Conservation (phyloP, 1,140 invertebrate genomes). For the Diabrotica virgifera region DNA sequence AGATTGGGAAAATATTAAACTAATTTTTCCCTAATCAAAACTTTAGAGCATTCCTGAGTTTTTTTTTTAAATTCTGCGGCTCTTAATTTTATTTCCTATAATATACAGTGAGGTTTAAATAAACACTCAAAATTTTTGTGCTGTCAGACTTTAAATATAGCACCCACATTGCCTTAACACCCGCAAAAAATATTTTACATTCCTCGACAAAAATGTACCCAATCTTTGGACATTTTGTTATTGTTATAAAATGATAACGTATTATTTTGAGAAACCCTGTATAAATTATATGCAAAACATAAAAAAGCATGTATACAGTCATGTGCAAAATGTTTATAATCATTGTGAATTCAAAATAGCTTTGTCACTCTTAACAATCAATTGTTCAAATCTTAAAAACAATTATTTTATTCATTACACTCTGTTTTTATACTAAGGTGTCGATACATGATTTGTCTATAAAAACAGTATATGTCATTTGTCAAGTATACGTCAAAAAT, state of each 20-base stretch:
- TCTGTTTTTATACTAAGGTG: too few relatives aligned
- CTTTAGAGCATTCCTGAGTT: too few relatives aligned
- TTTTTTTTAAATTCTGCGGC: too few relatives aligned
- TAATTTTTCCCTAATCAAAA: too few relatives aligned
- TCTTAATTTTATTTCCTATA: too few relatives aligned
- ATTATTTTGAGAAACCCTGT: slow-evolving; percentile 8
- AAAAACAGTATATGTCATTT: too few relatives aligned
- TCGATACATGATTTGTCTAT: too few relatives aligned
- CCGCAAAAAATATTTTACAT: too few relatives aligned
- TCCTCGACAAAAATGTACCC: too few relatives aligned
- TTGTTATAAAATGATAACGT: not conserved
- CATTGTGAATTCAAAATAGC: not conserved
- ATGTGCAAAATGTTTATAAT: slow-evolving; percentile 36
- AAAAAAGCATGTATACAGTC: slow-evolving; percentile 45
- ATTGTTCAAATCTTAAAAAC: not conserved
- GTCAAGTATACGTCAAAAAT: not conserved
- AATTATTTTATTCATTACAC: slow-evolving; percentile 1
- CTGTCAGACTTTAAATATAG: not conserved
- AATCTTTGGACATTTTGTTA: not conserved
- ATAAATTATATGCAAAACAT: slow-evolving; percentile 42
- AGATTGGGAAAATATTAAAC: too few relatives aligned
- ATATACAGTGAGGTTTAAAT: too few relatives aligned
- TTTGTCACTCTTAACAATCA: not conserved
- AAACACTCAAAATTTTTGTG: not conserved
- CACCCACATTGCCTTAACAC: too few relatives aligned